Base-by-base conservation (phyloP, 2,113 vertebrate genomes). In the Prochilodus magdalenae region DNA sequence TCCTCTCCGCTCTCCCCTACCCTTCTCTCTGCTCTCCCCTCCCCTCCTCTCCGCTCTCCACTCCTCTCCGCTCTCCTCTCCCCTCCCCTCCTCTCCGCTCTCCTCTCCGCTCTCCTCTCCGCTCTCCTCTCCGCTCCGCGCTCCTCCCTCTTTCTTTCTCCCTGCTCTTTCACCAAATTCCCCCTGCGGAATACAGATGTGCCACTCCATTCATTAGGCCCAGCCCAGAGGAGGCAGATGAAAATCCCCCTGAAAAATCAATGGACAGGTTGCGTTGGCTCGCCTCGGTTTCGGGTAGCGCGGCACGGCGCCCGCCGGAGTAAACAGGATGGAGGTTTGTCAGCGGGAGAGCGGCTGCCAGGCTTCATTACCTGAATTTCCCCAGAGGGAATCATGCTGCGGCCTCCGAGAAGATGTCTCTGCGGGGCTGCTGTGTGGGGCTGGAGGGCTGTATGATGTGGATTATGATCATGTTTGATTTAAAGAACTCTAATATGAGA, bases 361-460 rank as follows among this genome's bases (percentile, higher is more conserved):
- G 86, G 83, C 89, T 91, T 89, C 88, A 91, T 90, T 89, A 90
- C 89, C 90, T 88, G 90, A 51, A 65, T 77, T 91, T 90, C 88
- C 92, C 90, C 91, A 90, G 77, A 69, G 87, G 53, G 53, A 55
- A 20, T 22, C 53, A 55, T 55, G 20, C 53, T 22, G 53, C 16
- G 5, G 53, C 53, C 53, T 55, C 53, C 20, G 53, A 55, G 53
- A 55, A 55, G 53, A 1, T 4, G 14, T 7, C 53, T 55, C 53
- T 55, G 20, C 53, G 2, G 53, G 16, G 53, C 86, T n/a, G n/a
- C n/a, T n/a, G n/a, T n/a, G n/a, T n/a, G n/a, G n/a, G n/a, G n/a
- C n/a, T n/a, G n/a, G 74, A 24, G 36, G 36, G 36, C 36, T 36
- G 36, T 36, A 36, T n/a, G n/a, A n/a, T n/a, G n/a, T n/a, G n/a